Percentiles rank a stretch among this genome's conserved stretches.
phyloP scores from a whole-genome alignment of 2,113 vertebrate species.

The Heterotilapia buettikoferi region DNA sequence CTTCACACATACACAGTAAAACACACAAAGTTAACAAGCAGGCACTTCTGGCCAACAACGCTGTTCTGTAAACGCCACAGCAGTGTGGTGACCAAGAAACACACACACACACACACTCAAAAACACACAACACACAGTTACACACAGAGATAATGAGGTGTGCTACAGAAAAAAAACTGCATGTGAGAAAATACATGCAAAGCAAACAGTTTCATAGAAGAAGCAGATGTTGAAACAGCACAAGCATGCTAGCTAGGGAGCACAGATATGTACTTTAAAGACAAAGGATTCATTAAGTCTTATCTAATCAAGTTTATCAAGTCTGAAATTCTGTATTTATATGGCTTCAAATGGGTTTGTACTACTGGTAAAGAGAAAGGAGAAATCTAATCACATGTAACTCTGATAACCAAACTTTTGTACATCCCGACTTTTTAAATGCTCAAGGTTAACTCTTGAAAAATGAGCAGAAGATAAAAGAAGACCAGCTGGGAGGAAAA shows the following conservation, averaged over 20 bases:
- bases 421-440: not conserved
- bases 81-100: not conserved
- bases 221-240: not conserved
- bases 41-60: conserved; percentile 13
- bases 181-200: not conserved
- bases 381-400: not conserved
- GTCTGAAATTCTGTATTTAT: too few species aligned
- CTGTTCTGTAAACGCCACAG: not conserved
- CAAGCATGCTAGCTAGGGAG: not conserved
- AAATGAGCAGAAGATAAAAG: not conserved
- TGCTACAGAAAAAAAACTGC: not conserved
- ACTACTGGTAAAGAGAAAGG: not conserved
- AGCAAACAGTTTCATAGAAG: not conserved
- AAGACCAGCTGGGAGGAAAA: not conserved
- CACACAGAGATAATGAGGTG: not conserved
- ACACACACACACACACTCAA: not conserved
- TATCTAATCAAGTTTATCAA: not conserved
- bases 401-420: not conserved
- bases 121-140: not conserved
- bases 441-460: not conserved
- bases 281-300: not conserved
- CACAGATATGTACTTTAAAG: not conserved
- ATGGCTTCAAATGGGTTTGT: not conserved
- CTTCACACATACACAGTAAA: conserved; percentile 5
- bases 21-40: conserved; percentile 2